These are phyloP conservation scores for Spisula subtruncata DNA, from an alignment of 2,888 invertebrate genomes.

Conservation along the genomic window DNA sequence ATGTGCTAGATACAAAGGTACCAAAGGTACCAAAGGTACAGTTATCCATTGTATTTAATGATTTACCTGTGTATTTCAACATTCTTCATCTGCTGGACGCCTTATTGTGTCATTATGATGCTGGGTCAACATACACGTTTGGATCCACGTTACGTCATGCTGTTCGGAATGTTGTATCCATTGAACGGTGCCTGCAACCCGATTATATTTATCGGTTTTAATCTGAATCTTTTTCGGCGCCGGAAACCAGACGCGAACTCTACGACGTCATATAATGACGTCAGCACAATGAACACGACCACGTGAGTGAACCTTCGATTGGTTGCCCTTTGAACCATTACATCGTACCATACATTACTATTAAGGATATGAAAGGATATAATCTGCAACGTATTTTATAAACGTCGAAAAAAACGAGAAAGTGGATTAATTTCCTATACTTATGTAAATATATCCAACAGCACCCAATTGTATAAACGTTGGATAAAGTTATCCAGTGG, in stretches of 20 bases:
- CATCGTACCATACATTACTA: neutral
- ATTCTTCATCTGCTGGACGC: slow-evolving; percentile 97
- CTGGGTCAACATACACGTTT: slow-evolving; percentile 92
- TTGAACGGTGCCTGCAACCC: slow-evolving; percentile 98
- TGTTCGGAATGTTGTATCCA: slow-evolving; percentile 96
- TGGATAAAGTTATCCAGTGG: no score
- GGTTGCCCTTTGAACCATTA: neutral
- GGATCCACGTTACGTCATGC: slow-evolving; percentile 92
- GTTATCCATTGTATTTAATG: no score
- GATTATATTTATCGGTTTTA: slow-evolving; percentile 97
- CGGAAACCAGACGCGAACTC: neutral
- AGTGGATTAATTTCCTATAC: neutral
- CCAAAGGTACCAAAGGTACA: no score
- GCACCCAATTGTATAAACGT: no score
- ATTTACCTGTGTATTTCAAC: slow-evolving; percentile 90
- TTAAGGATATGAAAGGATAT: neutral
- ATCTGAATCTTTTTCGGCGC: slow-evolving; percentile 49
- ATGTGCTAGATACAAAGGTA: no score
- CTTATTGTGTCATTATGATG: slow-evolving; percentile 96
- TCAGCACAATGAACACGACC: slow-evolving; percentile 35
- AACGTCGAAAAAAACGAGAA: neutral
- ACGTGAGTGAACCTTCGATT: slow-evolving; percentile 10
- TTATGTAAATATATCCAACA: no score
- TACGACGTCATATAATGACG: slow-evolving; percentile 20
- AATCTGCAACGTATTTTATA: neutral